These are phyloP conservation scores for Bombus superbus DNA, from an alignment of 1,140 invertebrate genomes.

Conservation along the genomic window DNA sequence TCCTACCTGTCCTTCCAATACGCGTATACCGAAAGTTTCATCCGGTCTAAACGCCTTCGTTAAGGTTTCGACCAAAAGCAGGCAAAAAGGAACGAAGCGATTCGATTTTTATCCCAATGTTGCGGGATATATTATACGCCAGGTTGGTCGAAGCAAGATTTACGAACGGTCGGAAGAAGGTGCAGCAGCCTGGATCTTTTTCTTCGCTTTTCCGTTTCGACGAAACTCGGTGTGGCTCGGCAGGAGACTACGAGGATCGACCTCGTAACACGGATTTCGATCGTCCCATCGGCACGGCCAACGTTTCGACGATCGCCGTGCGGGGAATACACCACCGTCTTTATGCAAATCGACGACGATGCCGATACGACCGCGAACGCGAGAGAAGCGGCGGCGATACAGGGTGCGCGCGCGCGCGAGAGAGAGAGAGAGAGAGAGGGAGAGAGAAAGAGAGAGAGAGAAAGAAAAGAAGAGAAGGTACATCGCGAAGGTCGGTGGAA, in stretches of 20 bases:
- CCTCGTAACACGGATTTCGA: too few relatives aligned
- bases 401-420: too few relatives aligned
- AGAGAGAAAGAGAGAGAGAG: neutral
- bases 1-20: too few relatives aligned
- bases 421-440: neutral
- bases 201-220: too few relatives aligned
- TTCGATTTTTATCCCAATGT: too few relatives aligned
- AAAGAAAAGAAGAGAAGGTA: neutral
- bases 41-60: too few relatives aligned
- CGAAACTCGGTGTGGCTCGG: too few relatives aligned
- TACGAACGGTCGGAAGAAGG: too few relatives aligned
- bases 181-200: too few relatives aligned
- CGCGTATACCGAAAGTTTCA: neutral
- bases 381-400: neutral
- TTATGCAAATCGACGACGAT: neutral
- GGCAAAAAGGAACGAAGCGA: neutral
- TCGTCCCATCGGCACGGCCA: neutral
- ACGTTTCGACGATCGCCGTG: neutral
- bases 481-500: conserved; percentile 6
- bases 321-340: neutral
- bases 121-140: too few relatives aligned
- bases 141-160: too few relatives aligned
- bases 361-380: neutral
- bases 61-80: neutral
- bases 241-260: too few relatives aligned